These are phyloP conservation scores for Uromys caudimaculatus DNA, from an alignment of 2,797 vertebrate genomes.

Conservation along the genomic window DNA sequence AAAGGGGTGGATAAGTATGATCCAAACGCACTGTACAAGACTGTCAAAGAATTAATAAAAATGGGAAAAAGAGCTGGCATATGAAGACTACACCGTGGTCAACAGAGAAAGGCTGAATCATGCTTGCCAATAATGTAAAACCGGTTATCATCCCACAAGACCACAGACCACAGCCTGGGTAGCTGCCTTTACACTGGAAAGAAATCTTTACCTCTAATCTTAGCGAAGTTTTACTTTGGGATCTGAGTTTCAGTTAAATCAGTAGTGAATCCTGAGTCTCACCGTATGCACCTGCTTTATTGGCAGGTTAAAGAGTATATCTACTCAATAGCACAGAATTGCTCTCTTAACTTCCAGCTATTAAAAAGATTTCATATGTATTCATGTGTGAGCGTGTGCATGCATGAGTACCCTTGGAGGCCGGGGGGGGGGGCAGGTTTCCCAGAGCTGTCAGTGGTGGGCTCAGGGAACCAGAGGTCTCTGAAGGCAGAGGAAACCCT, in stretches of 20 bases:
- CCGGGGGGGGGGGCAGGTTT: not conserved
- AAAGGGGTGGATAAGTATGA: not conserved
- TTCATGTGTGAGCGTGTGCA: not conserved
- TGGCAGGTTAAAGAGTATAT: not conserved
- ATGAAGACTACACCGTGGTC: not conserved
- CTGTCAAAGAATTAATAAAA: not conserved
- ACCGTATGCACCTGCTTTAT: not conserved
- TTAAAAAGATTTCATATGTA: not conserved
- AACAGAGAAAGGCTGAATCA: not conserved
- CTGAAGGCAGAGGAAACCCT: not conserved
- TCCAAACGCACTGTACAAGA: not conserved
- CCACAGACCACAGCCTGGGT: not conserved
- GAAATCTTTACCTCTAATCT: not conserved
- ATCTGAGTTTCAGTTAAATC: not conserved
- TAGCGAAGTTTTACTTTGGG: not conserved
- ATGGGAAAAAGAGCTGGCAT: not conserved
- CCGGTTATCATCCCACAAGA: not conserved
- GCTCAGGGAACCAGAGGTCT: not conserved
- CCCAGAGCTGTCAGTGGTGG: not conserved
- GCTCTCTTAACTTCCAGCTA: not conserved
- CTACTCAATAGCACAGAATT: not conserved
- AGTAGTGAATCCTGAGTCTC: not conserved
- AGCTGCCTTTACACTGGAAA: not conserved
- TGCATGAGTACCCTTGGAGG: not conserved
- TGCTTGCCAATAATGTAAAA: not conserved